A percentile compares a stretch with the other conserved stretches of the same genome.
Conservation (phyloP, 2,113 vertebrate genomes). For the Oceanites oceanicus region DNA sequence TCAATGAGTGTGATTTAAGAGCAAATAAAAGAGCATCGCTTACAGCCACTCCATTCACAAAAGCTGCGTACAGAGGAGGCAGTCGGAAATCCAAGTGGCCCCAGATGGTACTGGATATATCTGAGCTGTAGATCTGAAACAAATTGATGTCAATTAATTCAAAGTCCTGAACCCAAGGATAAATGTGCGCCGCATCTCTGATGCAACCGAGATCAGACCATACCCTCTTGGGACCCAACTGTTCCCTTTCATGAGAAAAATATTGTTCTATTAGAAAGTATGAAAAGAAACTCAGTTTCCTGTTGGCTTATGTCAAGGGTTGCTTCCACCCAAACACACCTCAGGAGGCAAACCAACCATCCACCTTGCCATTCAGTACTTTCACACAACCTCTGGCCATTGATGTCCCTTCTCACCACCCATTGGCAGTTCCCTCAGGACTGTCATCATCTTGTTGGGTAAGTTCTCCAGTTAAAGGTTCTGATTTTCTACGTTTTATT, state of each 20-base stretch:
- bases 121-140: conserved; percentile 78
- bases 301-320: neutral
- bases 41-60: conserved; percentile 92
- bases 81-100: conserved; percentile 76
- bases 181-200: rapidly evolving
- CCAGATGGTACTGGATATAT: conserved; percentile 83
- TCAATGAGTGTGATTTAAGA: conserved; percentile 26
- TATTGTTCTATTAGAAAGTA: neutral
- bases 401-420: neutral
- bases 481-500: neutral
- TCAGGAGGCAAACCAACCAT: neutral
- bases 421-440: rapidly evolving
- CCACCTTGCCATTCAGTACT: neutral
- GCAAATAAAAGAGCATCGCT: conserved; percentile 54
- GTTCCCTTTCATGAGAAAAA: neutral
- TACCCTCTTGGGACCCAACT: neutral
- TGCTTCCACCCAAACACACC: neutral
- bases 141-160: conserved; percentile 7
- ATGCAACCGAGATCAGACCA: neutral
- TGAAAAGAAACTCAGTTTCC: neutral
- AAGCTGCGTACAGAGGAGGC: conserved; percentile 85
- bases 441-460: neutral
- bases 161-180: neutral
- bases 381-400: neutral
- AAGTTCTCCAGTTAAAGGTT: neutral